Evolutionary conservation across 2,113 vertebrate genomes (phyloP).

Genomic region (Burhinus bistriatus): DNA sequence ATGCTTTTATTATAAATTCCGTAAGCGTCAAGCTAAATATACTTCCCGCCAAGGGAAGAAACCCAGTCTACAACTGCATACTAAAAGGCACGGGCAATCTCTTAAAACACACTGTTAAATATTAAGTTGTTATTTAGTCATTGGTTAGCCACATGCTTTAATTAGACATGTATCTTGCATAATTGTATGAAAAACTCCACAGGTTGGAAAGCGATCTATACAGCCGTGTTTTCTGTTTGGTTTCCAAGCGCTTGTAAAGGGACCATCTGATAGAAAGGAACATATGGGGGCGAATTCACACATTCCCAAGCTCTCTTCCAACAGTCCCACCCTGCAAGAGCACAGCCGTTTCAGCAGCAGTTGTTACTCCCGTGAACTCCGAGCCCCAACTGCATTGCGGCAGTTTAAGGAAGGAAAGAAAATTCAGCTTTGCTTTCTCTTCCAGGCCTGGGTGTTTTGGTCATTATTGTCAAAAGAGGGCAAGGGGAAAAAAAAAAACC

Average conservation of each 20-base stretch:
- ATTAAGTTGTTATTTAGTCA: background rate
- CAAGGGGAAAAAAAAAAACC: background rate
- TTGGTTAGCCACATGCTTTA: background rate
- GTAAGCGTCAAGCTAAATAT: background rate
- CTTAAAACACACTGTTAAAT: background rate
- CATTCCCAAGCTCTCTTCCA: constrained; percentile 17
- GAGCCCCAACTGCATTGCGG: constrained; percentile 42
- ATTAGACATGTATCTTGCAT: background rate
- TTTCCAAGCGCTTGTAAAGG: background rate
- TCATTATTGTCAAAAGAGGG: background rate
- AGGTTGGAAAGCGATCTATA: background rate
- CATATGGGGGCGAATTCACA: background rate
- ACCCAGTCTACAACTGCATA: background rate
- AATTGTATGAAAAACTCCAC: background rate
- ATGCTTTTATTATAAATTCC: background rate
- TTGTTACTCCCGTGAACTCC: background rate
- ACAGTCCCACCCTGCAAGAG: constrained; percentile 4
- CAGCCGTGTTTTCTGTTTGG: background rate
- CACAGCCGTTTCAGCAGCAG: background rate
- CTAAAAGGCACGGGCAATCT: background rate
- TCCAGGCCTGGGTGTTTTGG: background rate
- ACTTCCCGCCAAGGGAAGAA: background rate
- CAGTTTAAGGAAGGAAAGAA: background rate
- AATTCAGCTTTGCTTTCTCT: background rate
- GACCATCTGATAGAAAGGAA: constrained; percentile 15